Conservation (phyloP, 2,888 invertebrate genomes). For the Rhodophaea formosa region DNA sequence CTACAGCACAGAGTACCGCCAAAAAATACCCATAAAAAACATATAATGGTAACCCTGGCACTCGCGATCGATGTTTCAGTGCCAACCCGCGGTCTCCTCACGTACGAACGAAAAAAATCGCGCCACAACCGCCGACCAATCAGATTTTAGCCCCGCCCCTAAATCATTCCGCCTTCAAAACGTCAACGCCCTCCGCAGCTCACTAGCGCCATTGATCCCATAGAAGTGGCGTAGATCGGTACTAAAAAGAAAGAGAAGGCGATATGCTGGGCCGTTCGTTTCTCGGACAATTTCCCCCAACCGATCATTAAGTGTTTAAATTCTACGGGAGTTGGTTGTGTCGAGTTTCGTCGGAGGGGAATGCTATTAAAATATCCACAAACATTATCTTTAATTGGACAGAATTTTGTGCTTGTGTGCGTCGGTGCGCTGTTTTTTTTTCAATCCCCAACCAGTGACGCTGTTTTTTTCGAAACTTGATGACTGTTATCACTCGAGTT, state of each 20-base stretch:
- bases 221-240: conserved; percentile 61
- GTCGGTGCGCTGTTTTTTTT: conserved; percentile 63
- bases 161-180: conserved; percentile 50
- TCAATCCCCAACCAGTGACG: conserved; percentile 56
- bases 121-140: conserved; percentile 60
- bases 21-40: conserved; percentile 80
- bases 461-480: conserved; percentile 73
- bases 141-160: conserved; percentile 43
- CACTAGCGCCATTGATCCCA: conserved; percentile 61
- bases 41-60: conserved; percentile 76
- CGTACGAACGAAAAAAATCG: conserved; percentile 73
- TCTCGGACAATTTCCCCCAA: conserved; percentile 81
- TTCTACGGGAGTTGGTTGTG: conserved; percentile 80
- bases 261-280: conserved; percentile 70
- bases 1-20: conserved; percentile 70
- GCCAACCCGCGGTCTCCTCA: conserved; percentile 71
- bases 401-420: conserved; percentile 78
- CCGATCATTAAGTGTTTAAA: conserved; percentile 82
- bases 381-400: conserved; percentile 81
- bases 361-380: conserved; percentile 81
- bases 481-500: conserved; percentile 74
- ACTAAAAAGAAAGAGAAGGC: conserved; percentile 71
- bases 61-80: conserved; percentile 71
- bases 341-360: conserved; percentile 79
- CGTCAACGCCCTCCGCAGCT: conserved; percentile 49